A percentile compares a stretch with the other conserved stretches of the same genome.
Conservation (phyloP, 2,113 vertebrate genomes). For the Mesembrinibis cayennensis region DNA sequence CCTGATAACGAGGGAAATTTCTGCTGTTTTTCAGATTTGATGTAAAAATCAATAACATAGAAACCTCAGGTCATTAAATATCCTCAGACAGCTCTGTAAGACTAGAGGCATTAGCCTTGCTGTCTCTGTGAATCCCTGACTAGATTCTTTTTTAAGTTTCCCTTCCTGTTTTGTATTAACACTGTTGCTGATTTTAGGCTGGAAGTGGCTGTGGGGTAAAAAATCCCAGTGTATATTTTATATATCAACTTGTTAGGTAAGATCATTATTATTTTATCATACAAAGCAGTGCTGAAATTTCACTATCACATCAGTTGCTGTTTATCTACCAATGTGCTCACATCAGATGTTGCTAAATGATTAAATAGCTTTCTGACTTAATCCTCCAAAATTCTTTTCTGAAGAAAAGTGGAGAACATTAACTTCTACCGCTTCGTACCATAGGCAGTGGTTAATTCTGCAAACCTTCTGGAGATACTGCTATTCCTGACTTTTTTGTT, state of each 20-base stretch:
- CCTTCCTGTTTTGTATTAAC: not conserved
- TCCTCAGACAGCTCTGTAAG: not conserved
- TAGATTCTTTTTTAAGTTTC: not conserved
- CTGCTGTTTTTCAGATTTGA: not conserved
- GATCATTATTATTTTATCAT: slow-evolving; percentile 47
- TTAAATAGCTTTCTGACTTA: not conserved
- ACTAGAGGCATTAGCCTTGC: not conserved
- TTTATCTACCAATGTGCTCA: not conserved
- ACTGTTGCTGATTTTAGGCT: not conserved
- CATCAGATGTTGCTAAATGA: not conserved
- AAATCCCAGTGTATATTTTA: slow-evolving; percentile 53
- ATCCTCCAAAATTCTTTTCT: not conserved
- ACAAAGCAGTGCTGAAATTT: slow-evolving; percentile 17
- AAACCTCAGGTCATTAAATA: not conserved
- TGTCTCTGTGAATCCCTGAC: not conserved
- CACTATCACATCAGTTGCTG: not conserved
- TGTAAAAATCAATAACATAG: not conserved
- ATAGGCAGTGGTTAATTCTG: not conserved
- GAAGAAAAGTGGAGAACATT: not conserved
- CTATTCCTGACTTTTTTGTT: not conserved
- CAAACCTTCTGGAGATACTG: not conserved
- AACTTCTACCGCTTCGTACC: not conserved
- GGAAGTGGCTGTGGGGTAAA: not conserved
- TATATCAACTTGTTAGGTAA: slow-evolving; percentile 44
- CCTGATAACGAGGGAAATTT: not conserved